Evolutionary conservation across 2,888 invertebrate species (phyloP).

Genomic region (Magallana nippona): DNA sequence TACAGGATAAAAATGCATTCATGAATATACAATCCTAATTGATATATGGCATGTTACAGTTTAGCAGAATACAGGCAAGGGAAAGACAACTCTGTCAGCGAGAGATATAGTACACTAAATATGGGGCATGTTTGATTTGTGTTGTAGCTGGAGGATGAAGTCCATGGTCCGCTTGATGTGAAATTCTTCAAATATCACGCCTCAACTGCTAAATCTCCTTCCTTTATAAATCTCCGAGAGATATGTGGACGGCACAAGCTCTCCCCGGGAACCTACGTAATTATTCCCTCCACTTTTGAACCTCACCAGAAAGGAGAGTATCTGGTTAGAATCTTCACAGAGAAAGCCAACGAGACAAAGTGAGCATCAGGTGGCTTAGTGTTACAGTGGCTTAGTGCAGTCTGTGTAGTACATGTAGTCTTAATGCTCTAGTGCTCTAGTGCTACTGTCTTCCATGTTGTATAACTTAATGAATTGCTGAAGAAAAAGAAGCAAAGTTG

Average conservation of each 20-base stretch:
- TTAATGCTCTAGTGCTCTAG: no score
- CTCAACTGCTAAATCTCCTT: conserved; percentile 92
- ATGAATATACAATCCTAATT: no score
- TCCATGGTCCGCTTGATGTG: conserved; percentile 85
- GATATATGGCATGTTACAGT: no score
- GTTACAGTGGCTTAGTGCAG: not conserved
- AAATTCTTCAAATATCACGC: conserved; percentile 97
- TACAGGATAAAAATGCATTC: no score
- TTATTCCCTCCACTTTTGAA: conserved; percentile 98
- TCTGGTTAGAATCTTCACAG: conserved; percentile 95
- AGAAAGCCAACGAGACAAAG: conserved; percentile 82
- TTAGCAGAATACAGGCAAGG: not conserved
- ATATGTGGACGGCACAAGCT: conserved; percentile 95
- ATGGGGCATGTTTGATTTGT: not conserved
- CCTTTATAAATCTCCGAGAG: conserved; percentile 97
- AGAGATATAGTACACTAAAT: not conserved
- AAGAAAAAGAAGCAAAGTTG: not conserved
- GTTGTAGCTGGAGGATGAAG: conserved; percentile 65
- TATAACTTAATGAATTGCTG: not conserved
- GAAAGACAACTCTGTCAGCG: not conserved
- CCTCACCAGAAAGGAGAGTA: conserved; percentile 98
- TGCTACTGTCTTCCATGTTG: not conserved
- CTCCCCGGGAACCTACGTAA: conserved; percentile 95
- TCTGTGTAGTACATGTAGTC: no score
- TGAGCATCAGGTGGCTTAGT: conserved; percentile 58